A percentile compares a stretch with the other conserved stretches of the same genome.
Evolutionary conservation across 2,113 vertebrate species (phyloP).

Genomic region (Tragulus kanchil): DNA sequence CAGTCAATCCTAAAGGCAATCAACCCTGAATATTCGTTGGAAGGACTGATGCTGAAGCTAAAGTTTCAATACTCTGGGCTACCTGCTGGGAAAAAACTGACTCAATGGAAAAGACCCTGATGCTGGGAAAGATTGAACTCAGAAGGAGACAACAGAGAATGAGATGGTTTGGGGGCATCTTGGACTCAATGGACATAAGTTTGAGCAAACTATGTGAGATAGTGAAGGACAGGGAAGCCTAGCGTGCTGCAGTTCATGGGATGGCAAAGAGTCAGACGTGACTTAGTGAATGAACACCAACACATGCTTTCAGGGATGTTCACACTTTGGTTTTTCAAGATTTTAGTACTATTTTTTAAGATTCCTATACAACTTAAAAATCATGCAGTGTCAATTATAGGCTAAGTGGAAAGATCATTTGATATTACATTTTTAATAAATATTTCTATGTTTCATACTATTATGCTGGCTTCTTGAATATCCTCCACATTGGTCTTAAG

Average conservation of each 20-base stretch:
- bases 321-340: not conserved
- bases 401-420: not conserved
- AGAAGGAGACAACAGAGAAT: not conserved
- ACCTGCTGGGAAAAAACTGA: not conserved
- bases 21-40: too few relatives aligned
- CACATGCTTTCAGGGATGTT: not conserved
- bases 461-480: not conserved
- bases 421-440: not conserved
- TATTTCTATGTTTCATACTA: not conserved
- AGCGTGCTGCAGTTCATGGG: accelerated
- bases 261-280: not conserved
- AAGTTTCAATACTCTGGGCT: not conserved
- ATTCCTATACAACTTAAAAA: conserved; percentile 3
- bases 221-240: not conserved
- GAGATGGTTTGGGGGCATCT: not conserved
- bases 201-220: not conserved
- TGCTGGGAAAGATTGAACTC: not conserved
- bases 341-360: conserved; percentile 40
- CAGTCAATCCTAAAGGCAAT: not conserved
- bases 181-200: not conserved
- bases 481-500: not conserved
- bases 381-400: not conserved
- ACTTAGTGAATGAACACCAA: not conserved
- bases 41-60: too few relatives aligned
- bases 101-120: not conserved